Base-by-base conservation (phyloP, 2,797 vertebrate species). In the Mus spretus region DNA sequence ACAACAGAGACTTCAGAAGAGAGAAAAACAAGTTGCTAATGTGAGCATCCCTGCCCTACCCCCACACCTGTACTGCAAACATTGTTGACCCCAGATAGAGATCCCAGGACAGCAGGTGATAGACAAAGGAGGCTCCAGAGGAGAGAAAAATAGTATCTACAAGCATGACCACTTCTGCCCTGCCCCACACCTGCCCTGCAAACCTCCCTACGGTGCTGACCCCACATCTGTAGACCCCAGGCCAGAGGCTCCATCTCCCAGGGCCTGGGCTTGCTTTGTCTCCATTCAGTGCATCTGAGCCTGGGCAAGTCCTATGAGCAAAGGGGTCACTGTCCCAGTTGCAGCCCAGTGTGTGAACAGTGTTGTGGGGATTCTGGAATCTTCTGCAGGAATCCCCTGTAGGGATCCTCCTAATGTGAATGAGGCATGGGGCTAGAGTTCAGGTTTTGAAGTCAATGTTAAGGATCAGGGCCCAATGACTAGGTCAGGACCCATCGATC, bases 21-120 rank as follows among this genome's bases (percentile, higher is more conserved):
- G 74, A 67, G 86, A 85, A 96, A 97, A 94, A 96, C 96, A 96
- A 96, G 22, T 59, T 7, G 79, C 50, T 83, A 83, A 67, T 70
- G 91, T 19, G 65, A 7, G 14, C 0, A 1, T 0, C 13, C n/a
- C 44, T 9, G 12, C 24, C 50, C 83, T 40, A 19, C 67, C 31
- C 40, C 59, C 79, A 84, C 47, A 12, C 15, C 63, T 63, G 57
- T 34, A 1, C 50, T 40, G 24, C n/a, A 50, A 15, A 10, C n/a
- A 28, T 19, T 44, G 61, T 15, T n/a, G 92, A 63, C 57, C 44
- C 86, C 63, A 63, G 40, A 22, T 20, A 7, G 1, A 78, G 84
- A 55, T 37, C 28, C 22, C 31, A 67, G 63, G 26, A 31, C 3
- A 65, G 63, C 63, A 31, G 6, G 34, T 70, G 67, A n/a, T 9